A percentile compares a stretch with the other conserved stretches of the same genome.
Evolutionary conservation across 1,140 invertebrate species (phyloP).

Genomic region (Drosophila ambigua): DNA sequence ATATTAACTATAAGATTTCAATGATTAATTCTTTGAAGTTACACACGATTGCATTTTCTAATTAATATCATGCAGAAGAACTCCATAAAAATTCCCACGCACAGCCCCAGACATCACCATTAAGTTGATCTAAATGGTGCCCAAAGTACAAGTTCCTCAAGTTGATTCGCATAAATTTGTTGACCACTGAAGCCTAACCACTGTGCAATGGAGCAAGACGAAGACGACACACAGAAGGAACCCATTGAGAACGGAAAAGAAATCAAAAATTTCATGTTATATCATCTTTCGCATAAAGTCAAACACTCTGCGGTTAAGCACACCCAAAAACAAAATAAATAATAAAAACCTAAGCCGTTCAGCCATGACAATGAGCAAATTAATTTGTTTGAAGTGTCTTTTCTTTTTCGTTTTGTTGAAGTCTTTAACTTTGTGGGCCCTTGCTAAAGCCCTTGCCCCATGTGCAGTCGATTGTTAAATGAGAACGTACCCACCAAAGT

Average conservation of each 20-base stretch:
- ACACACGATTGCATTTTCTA: conserved; percentile 47
- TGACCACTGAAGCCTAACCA: conserved; percentile 68
- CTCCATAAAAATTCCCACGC: conserved; percentile 60
- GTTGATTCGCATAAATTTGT: conserved; percentile 61
- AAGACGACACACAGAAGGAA: conserved; percentile 10
- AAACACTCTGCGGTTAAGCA: conserved; percentile 36
- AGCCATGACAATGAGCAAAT: conserved; percentile 52
- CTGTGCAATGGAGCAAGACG: conserved; percentile 52
- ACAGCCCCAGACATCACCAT: conserved; percentile 44
- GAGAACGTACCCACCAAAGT: conserved; percentile 73
- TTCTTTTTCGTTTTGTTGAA: not conserved
- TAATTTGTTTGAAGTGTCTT: conserved; percentile 56
- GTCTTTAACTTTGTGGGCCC: not conserved
- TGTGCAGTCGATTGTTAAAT: conserved; percentile 72
- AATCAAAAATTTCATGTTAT: conserved; percentile 39
- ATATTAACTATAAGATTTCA: not conserved
- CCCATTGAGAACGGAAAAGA: conserved; percentile 43
- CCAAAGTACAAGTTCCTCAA: conserved; percentile 30
- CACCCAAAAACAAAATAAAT: conserved; percentile 21
- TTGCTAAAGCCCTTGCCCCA: conserved; percentile 6
- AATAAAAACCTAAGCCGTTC: conserved; percentile 32
- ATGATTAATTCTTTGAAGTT: conserved; percentile 40
- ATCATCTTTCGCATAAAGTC: conserved; percentile 24
- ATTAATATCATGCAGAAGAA: conserved; percentile 52
- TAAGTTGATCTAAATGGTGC: conserved; percentile 33